Evolutionary conservation across 2,888 invertebrate genomes (phyloP), one percentile per base, ranked within the genome.

Genomic region (Oscheius sp.): DNA sequence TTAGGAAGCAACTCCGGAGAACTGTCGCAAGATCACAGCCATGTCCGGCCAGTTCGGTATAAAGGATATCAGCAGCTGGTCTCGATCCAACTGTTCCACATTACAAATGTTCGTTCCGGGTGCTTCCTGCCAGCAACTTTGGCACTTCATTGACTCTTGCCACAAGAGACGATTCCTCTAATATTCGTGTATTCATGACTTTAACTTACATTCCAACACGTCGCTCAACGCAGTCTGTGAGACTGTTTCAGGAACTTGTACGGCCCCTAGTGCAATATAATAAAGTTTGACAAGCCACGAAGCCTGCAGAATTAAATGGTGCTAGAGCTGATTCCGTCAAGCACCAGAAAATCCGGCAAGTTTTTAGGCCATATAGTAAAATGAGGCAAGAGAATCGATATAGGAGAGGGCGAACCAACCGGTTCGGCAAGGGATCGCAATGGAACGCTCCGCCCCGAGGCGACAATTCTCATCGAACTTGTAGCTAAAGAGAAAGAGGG

Each of bases 71-170:
- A 73, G 76, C 1, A 74, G 58, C 5, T 83, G 81, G 81, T 79
- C 81, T 0, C 71, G 77, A 42, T 72, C 70, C 33, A 83, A 83
- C 68, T 83, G 83, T 57, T 1, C 70, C 2, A 75, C 79, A 62
- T 51, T 83, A 1, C 76, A 78, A 73, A 58, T 71, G 74, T 78
- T 79, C 57, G 81, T 75, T 10, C 81, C 81, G 5, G 75, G 70
- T 0, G 79, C 79, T 50, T 79, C 75, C 59, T 81, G 81, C 62
- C 78, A 76, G 13, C 77, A 79, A 62, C 76, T 81, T 7, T 81
- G 66, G 75, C 79, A 79, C 60, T 81, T 81, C 48, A 77, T 81
- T 32, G 81, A 81, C 74, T 79, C 79, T 57, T 81, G 81, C 71
- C 76, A 78, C 50, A 74, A 50, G 62, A 76, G 76, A 60, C 74